Evolutionary conservation across 2,888 invertebrate genomes (phyloP).

Genomic region (Caenorhabditis sulstoni): DNA sequence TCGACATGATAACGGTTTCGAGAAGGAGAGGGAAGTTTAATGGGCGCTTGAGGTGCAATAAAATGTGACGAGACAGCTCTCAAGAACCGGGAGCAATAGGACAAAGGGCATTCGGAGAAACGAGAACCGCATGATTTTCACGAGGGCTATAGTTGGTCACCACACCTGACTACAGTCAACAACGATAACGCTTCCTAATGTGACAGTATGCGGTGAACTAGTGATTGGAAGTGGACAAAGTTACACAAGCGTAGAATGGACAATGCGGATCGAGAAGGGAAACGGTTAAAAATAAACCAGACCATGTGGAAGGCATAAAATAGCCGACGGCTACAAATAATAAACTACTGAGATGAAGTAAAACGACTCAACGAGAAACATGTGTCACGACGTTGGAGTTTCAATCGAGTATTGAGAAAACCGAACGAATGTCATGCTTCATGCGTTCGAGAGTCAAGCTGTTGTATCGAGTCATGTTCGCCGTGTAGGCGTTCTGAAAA

Average conservation of each 20-base stretch:
- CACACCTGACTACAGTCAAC: slow-evolving; percentile 19
- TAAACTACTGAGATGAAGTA: slow-evolving; percentile 29
- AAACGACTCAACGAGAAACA: slow-evolving; percentile 29
- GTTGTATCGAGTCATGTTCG: slow-evolving; percentile 66
- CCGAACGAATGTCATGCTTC: slow-evolving; percentile 59
- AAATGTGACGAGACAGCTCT: slow-evolving; percentile 40
- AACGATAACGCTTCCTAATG: slow-evolving; percentile 10
- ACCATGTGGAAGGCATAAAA: slow-evolving; percentile 45
- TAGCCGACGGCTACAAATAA: slow-evolving; percentile 32
- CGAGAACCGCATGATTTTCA: slow-evolving; percentile 45
- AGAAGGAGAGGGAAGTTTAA: slow-evolving; percentile 23
- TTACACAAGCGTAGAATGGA: too few relatives aligned
- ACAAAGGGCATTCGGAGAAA: slow-evolving; percentile 49
- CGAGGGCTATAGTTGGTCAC: slow-evolving; percentile 18
- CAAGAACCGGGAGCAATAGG: slow-evolving; percentile 27
- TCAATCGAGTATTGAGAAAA: slow-evolving; percentile 47
- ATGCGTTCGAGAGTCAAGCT: slow-evolving; percentile 60
- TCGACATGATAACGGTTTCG: slow-evolving; percentile 15
- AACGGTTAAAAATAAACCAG: slow-evolving; percentile 15
- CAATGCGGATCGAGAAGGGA: background rate
- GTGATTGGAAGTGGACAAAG: too few relatives aligned
- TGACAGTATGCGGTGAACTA: background rate
- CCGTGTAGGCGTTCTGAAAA: slow-evolving; percentile 57
- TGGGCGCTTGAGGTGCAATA: slow-evolving; percentile 39
- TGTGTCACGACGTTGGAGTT: slow-evolving; percentile 20